Base-by-base conservation (phyloP, 2,888 invertebrate species). In the Operophtera brumata region DNA sequence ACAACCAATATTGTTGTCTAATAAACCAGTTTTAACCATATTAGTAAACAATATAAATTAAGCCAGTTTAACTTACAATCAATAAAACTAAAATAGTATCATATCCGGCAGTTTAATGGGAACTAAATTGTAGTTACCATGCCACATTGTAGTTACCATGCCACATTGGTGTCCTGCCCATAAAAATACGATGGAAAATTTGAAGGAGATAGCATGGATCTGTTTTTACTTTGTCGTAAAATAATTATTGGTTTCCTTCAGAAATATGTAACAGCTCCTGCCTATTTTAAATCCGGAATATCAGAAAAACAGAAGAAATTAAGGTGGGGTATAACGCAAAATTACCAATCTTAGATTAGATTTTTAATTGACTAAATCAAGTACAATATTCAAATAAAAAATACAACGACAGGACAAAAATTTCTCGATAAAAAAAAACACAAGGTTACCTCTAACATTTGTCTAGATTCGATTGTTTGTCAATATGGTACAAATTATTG, bases 81-180 rank as follows among this genome's bases (percentile, higher is more conserved):
- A 74, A 78, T 80, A 81, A 82, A 82, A 80, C 79, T 62, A 69
- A 81, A 83, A 82, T 80, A 82, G 77, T 70, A 67, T 64, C 57
- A 68, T 73, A 68, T 76, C 77, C 78, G 71, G 76, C 68, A 63
- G 52, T 63, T 74, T 76, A 73, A 73, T 71, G 70, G 72, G 67
- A 73, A 69, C 66, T 64, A 62, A 62, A 62, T 62, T 61, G 63
- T 62, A 64, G 57, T 61, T 58, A 62, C 61, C 60, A 44, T 54
- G 57, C 62, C 64, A 53, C 58, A 64, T 70, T 47, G 43, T 62
- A 64, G 57, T 61, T 58, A 62, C 61, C 60, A 44, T 54, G 57
- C 62, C 64, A 53, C 58, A 64, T 70, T 47, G 43, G 65, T 67
- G 66, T 66, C 65, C 64, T 63, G 61, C 47, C 60, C 65, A 59